phyloP scores from a whole-genome alignment of 2,888 invertebrate species.

The Acrobeloides nanus region DNA sequence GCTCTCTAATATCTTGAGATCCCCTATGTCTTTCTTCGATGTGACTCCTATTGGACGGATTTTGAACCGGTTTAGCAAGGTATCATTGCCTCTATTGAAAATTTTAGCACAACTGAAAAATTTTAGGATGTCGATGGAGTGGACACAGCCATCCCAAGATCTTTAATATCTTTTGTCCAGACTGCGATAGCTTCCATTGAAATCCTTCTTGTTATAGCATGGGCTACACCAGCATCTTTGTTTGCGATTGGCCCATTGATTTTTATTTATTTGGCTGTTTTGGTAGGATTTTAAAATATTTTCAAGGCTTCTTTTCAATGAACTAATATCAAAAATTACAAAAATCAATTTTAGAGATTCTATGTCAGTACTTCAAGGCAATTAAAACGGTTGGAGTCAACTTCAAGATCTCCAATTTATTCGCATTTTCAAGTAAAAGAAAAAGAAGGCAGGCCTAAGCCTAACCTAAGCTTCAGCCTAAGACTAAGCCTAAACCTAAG shows the following conservation, averaged over 20 bases:
- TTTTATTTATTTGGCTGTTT: slow-evolving; percentile 10
- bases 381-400: slow-evolving; percentile 83
- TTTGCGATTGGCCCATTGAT: slow-evolving; percentile 2
- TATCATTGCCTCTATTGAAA: too few species aligned
- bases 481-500: too few species aligned
- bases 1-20: slow-evolving; percentile 51
- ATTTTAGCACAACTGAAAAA: too few species aligned
- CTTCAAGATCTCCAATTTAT: slow-evolving; percentile 89
- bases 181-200: not conserved
- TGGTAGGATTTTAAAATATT: too few species aligned
- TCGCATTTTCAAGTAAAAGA: slow-evolving; percentile 69
- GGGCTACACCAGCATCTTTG: slow-evolving; percentile 24
- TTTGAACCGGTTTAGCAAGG: slow-evolving; percentile 55
- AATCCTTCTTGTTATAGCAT: slow-evolving; percentile 1
- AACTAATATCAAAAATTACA: not conserved
- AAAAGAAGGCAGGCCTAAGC: not conserved
- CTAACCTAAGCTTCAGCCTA: too few species aligned
- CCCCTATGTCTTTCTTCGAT: slow-evolving; percentile 56
- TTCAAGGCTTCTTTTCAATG: too few species aligned
- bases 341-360: slow-evolving; percentile 65
- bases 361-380: slow-evolving; percentile 91
- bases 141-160: slow-evolving; percentile 47
- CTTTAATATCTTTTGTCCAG: slow-evolving; percentile 36
- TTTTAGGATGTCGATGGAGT: slow-evolving; percentile 48
- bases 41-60: slow-evolving; percentile 56